A percentile compares a stretch with the other conserved stretches of the same genome.
These are phyloP conservation scores for Sceloporus tristichus DNA, from an alignment of 2,113 vertebrate species.

Conservation along the genomic window DNA sequence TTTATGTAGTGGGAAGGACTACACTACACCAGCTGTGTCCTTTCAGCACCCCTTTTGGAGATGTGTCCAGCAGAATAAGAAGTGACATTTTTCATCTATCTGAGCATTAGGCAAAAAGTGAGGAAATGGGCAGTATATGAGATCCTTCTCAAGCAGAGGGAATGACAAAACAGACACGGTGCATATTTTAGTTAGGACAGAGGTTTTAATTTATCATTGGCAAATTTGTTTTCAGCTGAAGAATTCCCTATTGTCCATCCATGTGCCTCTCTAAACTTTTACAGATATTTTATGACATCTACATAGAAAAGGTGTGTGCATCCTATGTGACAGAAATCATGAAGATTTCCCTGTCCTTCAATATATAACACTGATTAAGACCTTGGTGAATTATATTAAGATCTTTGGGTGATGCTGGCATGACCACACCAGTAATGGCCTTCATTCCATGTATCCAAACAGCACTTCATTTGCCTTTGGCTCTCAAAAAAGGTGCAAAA, in stretches of 20 bases:
- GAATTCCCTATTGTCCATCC: neutral
- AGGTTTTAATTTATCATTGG: constrained; percentile 11
- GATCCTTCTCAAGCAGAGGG: constrained; percentile 4
- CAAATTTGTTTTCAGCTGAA: neutral
- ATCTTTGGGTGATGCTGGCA: too few relatives aligned
- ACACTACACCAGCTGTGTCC: neutral
- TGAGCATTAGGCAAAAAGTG: constrained; percentile 19
- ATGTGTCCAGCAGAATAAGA: constrained; percentile 30
- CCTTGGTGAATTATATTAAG: neutral
- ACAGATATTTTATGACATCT: neutral
- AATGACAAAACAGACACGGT: neutral
- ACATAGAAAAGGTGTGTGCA: neutral
- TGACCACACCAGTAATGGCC: neutral
- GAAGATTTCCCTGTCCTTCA: neutral
- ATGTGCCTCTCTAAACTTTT: neutral
- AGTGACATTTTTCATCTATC: constrained; percentile 37
- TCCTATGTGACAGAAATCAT: neutral
- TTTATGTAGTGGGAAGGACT: neutral
- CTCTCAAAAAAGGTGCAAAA: neutral
- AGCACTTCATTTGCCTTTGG: neutral
- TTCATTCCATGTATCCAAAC: neutral
- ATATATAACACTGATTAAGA: neutral
- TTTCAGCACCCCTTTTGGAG: neutral
- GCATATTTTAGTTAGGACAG: neutral
- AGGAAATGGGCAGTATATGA: neutral